Evolutionary conservation across 2,888 invertebrate species (phyloP).

Genomic region (Lasioglossum calceatum): DNA sequence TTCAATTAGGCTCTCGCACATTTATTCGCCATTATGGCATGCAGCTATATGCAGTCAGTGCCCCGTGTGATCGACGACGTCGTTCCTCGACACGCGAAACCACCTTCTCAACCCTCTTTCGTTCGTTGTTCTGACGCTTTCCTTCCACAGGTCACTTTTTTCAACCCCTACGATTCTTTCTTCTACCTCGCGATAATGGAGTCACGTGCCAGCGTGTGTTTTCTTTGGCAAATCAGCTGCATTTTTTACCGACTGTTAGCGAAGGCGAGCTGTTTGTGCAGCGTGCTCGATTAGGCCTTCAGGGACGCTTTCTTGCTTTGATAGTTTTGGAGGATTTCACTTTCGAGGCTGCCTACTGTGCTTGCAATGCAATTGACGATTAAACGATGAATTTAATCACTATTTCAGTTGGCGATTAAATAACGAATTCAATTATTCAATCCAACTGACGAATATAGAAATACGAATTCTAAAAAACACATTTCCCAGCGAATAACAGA

Average conservation of each 20-base stretch:
- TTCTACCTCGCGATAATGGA: background rate
- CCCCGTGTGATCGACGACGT: constrained; percentile 34
- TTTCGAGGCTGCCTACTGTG: too few species aligned
- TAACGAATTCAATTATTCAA: too few species aligned
- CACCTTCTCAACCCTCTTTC: background rate
- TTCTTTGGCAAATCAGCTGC: background rate
- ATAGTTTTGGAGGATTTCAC: background rate
- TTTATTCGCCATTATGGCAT: constrained; percentile 40
- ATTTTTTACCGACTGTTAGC: background rate
- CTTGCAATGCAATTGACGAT: too few species aligned
- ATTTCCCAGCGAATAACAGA: too few species aligned
- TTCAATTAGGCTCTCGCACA: constrained; percentile 49
- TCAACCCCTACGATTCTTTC: background rate
- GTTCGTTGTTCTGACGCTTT: constrained; percentile 1
- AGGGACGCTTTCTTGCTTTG: background rate
- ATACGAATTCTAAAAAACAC: too few species aligned
- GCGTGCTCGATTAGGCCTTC: background rate
- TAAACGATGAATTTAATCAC: too few species aligned
- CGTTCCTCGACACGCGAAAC: constrained; percentile 45
- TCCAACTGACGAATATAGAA: too few species aligned
- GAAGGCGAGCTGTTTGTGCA: background rate
- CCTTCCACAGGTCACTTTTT: background rate
- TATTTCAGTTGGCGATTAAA: too few species aligned
- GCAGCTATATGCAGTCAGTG: background rate
- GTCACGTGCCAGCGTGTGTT: background rate